phyloP scores from a whole-genome alignment of 2,888 invertebrate species.

The Drosophila limbata region DNA sequence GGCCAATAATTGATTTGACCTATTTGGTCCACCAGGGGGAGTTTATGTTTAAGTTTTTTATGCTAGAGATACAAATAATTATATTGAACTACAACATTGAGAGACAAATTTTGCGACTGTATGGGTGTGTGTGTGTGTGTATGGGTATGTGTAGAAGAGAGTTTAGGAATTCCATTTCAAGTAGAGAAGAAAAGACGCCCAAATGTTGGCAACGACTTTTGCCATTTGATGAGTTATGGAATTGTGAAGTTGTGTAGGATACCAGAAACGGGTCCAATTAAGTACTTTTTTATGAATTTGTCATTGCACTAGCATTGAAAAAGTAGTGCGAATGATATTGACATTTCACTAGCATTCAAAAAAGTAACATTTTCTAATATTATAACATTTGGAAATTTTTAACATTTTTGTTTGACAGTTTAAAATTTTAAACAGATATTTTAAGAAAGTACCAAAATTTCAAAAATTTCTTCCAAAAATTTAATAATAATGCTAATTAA shows the following conservation, averaged over 20 bases:
- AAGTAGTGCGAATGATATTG: too few relatives aligned
- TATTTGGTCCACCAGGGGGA: slow-evolving; percentile 59
- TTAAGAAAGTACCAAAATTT: too few relatives aligned
- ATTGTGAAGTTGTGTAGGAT: slow-evolving; percentile 9
- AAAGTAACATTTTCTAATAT: too few relatives aligned
- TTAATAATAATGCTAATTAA: too few relatives aligned
- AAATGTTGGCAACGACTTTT: slow-evolving; percentile 12
- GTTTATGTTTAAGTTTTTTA: slow-evolving; percentile 8
- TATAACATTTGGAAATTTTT: too few relatives aligned
- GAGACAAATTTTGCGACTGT: slow-evolving; percentile 25
- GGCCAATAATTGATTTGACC: slow-evolving; percentile 36
- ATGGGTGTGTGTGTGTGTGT: slow-evolving; percentile 8
- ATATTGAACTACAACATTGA: slow-evolving; percentile 33
- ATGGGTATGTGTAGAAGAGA: slow-evolving; percentile 15
- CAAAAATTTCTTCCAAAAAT: too few relatives aligned
- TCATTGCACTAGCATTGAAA: too few relatives aligned
- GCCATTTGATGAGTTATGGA: slow-evolving; percentile 5
- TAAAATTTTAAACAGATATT: too few relatives aligned
- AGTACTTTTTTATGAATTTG: too few relatives aligned
- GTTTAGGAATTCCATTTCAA: slow-evolving; percentile 2
- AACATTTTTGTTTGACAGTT: too few relatives aligned
- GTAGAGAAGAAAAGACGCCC: slow-evolving; percentile 7
- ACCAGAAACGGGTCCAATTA: too few relatives aligned
- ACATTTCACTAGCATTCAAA: too few relatives aligned
- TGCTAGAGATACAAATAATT: slow-evolving; percentile 19